Conservation (phyloP, 1,140 invertebrate genomes). For the Agraylea sexmaculata region DNA sequence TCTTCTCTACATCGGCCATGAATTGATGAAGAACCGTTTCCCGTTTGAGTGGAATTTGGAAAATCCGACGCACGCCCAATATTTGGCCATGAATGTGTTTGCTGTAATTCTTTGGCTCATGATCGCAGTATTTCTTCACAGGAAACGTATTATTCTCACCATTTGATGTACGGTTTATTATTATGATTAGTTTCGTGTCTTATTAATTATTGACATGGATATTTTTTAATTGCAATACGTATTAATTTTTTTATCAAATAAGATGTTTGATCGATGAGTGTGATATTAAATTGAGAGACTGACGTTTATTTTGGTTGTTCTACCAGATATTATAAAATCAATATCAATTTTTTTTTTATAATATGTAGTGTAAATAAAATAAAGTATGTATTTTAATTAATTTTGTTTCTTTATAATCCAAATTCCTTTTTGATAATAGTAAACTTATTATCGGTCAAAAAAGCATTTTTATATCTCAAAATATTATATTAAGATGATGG, state of each 20-base stretch:
- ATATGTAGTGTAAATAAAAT: not conserved
- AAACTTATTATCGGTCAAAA: not conserved
- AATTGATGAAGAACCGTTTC: slow-evolving; percentile 60
- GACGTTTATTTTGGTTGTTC: not conserved
- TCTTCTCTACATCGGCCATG: slow-evolving; percentile 68
- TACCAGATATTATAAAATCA: not conserved
- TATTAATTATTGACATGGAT: not conserved
- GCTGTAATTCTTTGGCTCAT: slow-evolving; percentile 62
- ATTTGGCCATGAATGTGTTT: slow-evolving; percentile 60
- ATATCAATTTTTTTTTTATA: not conserved
- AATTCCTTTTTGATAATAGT: too few relatives aligned
- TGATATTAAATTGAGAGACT: not conserved
- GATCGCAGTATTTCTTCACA: slow-evolving; percentile 58
- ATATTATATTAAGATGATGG: too few relatives aligned
- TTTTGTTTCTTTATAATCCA: not conserved
- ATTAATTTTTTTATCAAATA: too few relatives aligned
- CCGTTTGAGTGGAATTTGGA: slow-evolving; percentile 55
- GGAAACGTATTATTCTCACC: slow-evolving; percentile 58
- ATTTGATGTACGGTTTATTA: slow-evolving; percentile 32
- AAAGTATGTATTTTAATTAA: not conserved
- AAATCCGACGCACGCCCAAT: slow-evolving; percentile 52
- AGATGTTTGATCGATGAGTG: not conserved
- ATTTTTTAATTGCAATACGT: not conserved
- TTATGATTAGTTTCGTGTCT: slow-evolving; percentile 6
- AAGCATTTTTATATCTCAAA: not conserved